Base-by-base conservation (phyloP, 2,888 invertebrate genomes). In the Sthenelais limicola region DNA sequence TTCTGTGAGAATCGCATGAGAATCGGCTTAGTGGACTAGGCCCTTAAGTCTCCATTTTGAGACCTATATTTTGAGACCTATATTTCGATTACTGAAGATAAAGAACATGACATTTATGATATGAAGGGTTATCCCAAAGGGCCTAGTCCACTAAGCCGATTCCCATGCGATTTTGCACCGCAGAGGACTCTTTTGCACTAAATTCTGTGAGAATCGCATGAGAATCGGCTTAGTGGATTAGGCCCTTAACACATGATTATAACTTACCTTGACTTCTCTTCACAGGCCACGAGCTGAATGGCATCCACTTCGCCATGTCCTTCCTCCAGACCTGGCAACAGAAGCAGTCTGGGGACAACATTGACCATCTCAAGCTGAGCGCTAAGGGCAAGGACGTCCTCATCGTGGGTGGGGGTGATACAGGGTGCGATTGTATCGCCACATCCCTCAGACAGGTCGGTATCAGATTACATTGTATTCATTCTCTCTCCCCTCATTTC, bases 301-400 rank as follows among this genome's bases (percentile, higher is more conserved):
- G 98, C 74, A 96, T 99, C 82, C 94, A 98, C 89, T 99, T 94
- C 89, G 99, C 99, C 3, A 98, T 99, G 94, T 95, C 94, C 87
- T 99, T 97, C 90, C 91, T 99, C 72, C 97, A 98, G 89, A 93
- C 92, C 74, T 97, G 97, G 93, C 99, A 99, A 82, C 78, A 79
- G 89, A 93, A 94, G 84, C 96, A 97, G 87, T 91, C 94, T 88
- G 95, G 95, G 9, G 90, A 90, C 80, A 78, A 82, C 21, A 81
- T 89, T 43, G 88, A 88, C 7, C 83, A 85, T 80, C 85, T 87
- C 28, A 88, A 90, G 69, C 91, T 96, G 33, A 92, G 92, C 74
- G 98, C 98, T 18, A 94, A 95, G 86, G 96, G 94, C 85, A 98
- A 97, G 88, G 91, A 97, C 85, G 97, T 99, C 21, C 92, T 99